phyloP scores from a whole-genome alignment of 1,140 invertebrate genomes.

The Drosophila ficusphila region DNA sequence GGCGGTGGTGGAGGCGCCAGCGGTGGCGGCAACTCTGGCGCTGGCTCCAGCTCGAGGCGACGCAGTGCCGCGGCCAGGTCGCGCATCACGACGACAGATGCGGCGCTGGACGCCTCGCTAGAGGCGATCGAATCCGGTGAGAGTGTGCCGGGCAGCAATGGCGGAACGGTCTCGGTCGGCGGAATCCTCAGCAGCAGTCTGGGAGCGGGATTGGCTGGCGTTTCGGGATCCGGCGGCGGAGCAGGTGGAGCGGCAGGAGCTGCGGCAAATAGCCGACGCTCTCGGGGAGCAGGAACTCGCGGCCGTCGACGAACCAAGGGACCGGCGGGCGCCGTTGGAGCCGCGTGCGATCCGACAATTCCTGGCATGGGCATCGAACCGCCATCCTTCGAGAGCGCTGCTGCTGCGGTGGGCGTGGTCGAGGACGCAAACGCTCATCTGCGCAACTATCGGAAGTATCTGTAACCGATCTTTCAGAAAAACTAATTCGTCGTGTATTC shows the following conservation, averaged over 20 bases:
- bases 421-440: constrained; percentile 74
- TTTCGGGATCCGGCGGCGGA: not conserved
- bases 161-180: not conserved
- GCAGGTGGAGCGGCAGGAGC: constrained; percentile 8
- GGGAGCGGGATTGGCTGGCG: constrained; percentile 6
- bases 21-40: constrained; percentile 15
- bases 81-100: constrained; percentile 66
- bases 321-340: constrained; percentile 6
- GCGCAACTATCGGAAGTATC: constrained; percentile 83
- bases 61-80: constrained; percentile 57
- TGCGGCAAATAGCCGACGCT: constrained; percentile 32
- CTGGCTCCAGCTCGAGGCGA: constrained; percentile 44
- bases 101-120: constrained; percentile 69
- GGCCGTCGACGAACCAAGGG: constrained; percentile 70
- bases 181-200: constrained; percentile 26
- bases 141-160: constrained; percentile 44
- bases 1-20: constrained; percentile 29
- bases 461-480: constrained; percentile 66
- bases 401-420: constrained; percentile 74
- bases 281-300: constrained; percentile 69
- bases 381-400: constrained; percentile 82
- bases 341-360: constrained; percentile 67
- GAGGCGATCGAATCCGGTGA: constrained; percentile 71
- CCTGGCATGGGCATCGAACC: constrained; percentile 72
- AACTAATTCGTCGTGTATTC: constrained; percentile 2